phyloP scores from a whole-genome alignment of 2,888 invertebrate species.

The Dione vanillae region DNA sequence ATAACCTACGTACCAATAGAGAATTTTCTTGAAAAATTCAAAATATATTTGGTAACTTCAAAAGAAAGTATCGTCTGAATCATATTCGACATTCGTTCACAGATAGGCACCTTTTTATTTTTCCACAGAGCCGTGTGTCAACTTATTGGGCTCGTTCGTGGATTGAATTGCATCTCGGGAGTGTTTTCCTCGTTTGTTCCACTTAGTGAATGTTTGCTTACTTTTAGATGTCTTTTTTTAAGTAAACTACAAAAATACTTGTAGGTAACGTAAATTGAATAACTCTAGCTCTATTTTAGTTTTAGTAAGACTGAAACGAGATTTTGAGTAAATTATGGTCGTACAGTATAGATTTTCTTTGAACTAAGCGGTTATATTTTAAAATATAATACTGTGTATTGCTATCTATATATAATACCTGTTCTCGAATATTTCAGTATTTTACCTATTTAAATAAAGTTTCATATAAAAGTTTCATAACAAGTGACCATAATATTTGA shows the following conservation, averaged over 20 bases:
- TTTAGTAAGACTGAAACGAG: neutral
- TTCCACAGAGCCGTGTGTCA: conserved; percentile 27
- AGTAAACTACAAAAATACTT: conserved; percentile 13
- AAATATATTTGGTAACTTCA: neutral
- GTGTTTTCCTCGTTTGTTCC: conserved; percentile 35
- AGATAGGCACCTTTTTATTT: conserved; percentile 19
- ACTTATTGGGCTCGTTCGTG: conserved; percentile 32
- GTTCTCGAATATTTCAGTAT: too few relatives aligned
- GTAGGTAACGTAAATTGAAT: neutral
- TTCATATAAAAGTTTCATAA: too few relatives aligned
- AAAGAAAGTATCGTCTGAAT: conserved; percentile 10
- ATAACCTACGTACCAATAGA: neutral
- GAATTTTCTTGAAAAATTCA: neutral
- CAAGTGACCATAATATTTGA: too few relatives aligned
- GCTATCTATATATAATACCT: too few relatives aligned
- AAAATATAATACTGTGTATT: too few relatives aligned
- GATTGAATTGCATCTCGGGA: conserved; percentile 36
- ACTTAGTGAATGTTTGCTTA: conserved; percentile 36
- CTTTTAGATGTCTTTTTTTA: conserved; percentile 25
- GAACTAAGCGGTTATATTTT: too few relatives aligned
- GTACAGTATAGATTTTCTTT: neutral
- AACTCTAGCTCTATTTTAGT: conserved; percentile 7
- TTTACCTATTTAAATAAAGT: too few relatives aligned
- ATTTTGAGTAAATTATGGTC: neutral
- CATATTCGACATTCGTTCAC: conserved; percentile 15